Evolutionary conservation across 1,140 invertebrate genomes (phyloP).

Genomic region (Forficula auricularia): DNA sequence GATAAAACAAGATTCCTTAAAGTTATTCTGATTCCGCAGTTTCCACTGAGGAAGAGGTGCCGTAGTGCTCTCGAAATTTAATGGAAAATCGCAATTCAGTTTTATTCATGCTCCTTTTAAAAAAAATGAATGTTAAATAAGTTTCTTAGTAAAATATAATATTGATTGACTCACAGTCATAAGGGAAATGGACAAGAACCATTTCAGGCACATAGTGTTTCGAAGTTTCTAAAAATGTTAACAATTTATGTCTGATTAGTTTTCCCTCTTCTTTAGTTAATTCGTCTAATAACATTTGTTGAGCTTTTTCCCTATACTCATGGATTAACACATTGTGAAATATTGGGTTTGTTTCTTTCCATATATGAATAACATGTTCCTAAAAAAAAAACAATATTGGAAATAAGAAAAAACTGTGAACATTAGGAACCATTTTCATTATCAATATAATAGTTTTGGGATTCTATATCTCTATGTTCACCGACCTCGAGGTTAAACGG

Average conservation of each 20-base stretch:
- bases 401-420: background rate
- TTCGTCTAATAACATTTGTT: constrained; percentile 31
- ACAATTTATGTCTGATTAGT: constrained; percentile 52
- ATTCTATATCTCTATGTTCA: too few relatives aligned
- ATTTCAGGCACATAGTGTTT: constrained; percentile 68
- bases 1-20: too few relatives aligned
- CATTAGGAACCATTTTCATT: background rate
- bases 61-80: too few relatives aligned
- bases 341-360: constrained; percentile 67
- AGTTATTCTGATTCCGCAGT: too few relatives aligned
- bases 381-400: constrained; percentile 17
- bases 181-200: constrained; percentile 74
- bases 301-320: constrained; percentile 58
- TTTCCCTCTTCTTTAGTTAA: constrained; percentile 33
- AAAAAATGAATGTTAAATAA: background rate
- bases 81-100: too few relatives aligned
- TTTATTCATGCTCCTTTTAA: background rate
- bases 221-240: constrained; percentile 71
- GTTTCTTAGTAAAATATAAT: too few relatives aligned
- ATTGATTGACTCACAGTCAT: constrained; percentile 40
- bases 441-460: too few relatives aligned
- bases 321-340: constrained; percentile 84
- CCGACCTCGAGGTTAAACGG: too few relatives aligned
- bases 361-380: constrained; percentile 80
- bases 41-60: too few relatives aligned